These are phyloP conservation scores for Morpho deidamia DNA, from an alignment of 2,888 invertebrate species.

Conservation along the genomic window DNA sequence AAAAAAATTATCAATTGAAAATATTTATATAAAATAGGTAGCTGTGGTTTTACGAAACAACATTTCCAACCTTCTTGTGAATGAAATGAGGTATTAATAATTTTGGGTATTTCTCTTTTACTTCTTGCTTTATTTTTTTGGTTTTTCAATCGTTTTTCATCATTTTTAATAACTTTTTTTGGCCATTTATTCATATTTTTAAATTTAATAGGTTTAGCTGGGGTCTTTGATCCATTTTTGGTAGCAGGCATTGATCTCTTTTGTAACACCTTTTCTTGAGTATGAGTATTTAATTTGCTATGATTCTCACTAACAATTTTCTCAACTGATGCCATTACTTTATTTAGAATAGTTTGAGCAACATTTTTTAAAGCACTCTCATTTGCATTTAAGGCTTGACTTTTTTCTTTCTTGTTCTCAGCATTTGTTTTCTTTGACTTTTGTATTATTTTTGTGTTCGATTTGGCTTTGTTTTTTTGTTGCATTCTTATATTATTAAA, in stretches of 20 bases:
- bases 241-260: conserved; percentile 27
- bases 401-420: conserved; percentile 12
- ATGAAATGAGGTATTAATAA: background rate
- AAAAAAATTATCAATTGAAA: background rate
- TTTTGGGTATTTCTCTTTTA: background rate
- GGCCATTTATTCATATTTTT: conserved; percentile 18
- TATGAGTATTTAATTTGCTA: conserved; percentile 16
- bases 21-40: background rate
- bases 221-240: conserved; percentile 10
- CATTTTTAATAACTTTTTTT: conserved; percentile 24
- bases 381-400: conserved; percentile 13
- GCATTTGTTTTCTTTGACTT: conserved; percentile 25
- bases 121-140: background rate
- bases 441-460: conserved; percentile 28
- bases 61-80: background rate
- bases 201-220: conserved; percentile 23
- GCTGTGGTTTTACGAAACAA: background rate
- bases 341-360: conserved; percentile 35
- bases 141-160: background rate
- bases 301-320: conserved; percentile 35
- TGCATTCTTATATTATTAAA: conserved; percentile 11
- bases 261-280: conserved; percentile 20
- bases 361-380: conserved; percentile 23
- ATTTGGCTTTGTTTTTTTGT: conserved; percentile 17
- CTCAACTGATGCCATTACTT: conserved; percentile 37